Conservation (phyloP, 2,797 vertebrate genomes). For the Megalops cyprinoides region DNA sequence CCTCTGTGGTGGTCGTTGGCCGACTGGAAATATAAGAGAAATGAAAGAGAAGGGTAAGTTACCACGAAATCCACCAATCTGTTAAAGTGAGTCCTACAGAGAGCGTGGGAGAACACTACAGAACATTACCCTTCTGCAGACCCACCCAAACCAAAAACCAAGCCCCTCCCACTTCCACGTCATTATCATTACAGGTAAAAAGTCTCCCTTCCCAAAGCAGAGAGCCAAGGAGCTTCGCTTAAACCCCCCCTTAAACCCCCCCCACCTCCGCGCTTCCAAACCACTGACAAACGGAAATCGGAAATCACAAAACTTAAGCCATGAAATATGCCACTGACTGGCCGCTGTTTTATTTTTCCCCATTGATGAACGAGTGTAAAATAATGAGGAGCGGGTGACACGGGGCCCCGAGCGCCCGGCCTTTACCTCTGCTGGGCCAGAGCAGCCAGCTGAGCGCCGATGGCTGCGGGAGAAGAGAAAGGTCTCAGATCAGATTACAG, state of each 20-base stretch:
- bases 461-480: slow-evolving; percentile 55
- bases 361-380: too few species aligned
- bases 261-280: too few species aligned
- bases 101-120: too few species aligned
- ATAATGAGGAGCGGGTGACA: not conserved
- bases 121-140: too few species aligned
- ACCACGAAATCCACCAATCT: too few species aligned
- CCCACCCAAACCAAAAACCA: not conserved
- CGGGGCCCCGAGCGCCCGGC: not conserved
- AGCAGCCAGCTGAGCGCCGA: slow-evolving; percentile 72
- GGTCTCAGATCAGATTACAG: slow-evolving; percentile 40
- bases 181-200: too few species aligned
- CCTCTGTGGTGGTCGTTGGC: slow-evolving; percentile 70
- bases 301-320: too few species aligned
- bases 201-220: too few species aligned
- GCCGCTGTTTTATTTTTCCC: too few species aligned
- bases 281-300: too few species aligned
- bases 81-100: not conserved
- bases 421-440: slow-evolving; percentile 74
- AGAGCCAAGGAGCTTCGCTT: too few species aligned
- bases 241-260: not conserved
- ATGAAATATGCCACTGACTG: too few species aligned
- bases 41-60: not conserved
- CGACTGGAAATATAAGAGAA: slow-evolving; percentile 4
- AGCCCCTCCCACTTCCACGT: not conserved